Percentiles rank a stretch among this genome's conserved stretches.
phyloP scores from a whole-genome alignment of 2,113 vertebrate species.

The Eira barbara region DNA sequence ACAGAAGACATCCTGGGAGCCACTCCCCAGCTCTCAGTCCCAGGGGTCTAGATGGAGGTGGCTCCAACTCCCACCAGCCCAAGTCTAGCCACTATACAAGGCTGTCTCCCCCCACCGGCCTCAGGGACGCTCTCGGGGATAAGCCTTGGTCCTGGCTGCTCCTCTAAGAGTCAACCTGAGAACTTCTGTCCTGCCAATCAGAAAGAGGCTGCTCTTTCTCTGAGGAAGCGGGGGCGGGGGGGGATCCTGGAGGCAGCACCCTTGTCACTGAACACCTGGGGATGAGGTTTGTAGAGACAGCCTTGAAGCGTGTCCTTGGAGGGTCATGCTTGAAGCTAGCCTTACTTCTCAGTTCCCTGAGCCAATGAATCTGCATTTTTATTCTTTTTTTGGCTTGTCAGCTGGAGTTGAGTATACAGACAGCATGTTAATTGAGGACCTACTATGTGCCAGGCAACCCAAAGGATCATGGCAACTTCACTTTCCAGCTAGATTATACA shows the following conservation, averaged over 20 bases:
- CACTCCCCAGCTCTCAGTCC: neutral
- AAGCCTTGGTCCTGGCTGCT: neutral
- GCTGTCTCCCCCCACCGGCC: neutral
- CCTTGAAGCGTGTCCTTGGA: neutral
- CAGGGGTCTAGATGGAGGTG: neutral
- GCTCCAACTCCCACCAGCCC: neutral
- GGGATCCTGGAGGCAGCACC: neutral
- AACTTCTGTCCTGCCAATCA: neutral
- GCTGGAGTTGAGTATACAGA: neutral
- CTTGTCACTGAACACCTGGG: neutral
- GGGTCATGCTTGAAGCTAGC: neutral
- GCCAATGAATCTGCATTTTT: neutral
- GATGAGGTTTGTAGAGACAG: neutral
- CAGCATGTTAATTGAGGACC: neutral
- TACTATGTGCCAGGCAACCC: neutral
- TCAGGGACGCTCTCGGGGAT: fast-evolving
- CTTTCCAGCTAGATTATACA: neutral
- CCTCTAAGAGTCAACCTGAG: neutral
- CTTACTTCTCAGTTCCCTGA: neutral
- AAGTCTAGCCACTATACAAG: no score
- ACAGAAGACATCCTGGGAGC: neutral
- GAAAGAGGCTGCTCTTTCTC: neutral
- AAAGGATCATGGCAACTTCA: neutral
- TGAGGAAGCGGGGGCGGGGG: neutral
- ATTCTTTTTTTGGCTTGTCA: neutral